Evolutionary conservation across 2,797 vertebrate species (phyloP).

Genomic region (Platyrinchus mystaceus): DNA sequence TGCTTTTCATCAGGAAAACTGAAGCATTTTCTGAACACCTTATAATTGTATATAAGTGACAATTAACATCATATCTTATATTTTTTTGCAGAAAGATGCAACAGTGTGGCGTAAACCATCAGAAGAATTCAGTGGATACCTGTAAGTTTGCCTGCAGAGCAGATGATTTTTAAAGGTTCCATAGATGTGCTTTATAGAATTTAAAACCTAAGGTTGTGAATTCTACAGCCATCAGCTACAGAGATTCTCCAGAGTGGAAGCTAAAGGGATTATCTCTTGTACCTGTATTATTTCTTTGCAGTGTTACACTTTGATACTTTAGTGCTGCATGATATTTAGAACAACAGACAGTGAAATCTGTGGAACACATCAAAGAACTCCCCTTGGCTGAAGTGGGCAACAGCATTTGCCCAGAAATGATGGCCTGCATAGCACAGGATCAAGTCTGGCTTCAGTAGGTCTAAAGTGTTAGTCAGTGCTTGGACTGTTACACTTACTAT

Average conservation of each 20-base stretch:
- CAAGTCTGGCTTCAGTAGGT: not conserved
- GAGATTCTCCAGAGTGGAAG: not conserved
- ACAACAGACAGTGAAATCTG: not conserved
- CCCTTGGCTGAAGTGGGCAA: not conserved
- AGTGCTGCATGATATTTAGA: not conserved
- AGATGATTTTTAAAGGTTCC: not conserved
- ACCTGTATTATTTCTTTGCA: not conserved
- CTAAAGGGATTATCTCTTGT: not conserved
- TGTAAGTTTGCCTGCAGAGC: constrained; percentile 77
- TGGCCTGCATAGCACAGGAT: not conserved
- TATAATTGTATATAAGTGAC: not conserved
- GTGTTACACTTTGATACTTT: not conserved
- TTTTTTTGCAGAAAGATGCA: constrained; percentile 81
- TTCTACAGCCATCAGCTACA: not conserved
- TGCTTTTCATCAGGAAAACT: not conserved
- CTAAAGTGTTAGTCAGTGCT: not conserved
- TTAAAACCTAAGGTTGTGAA: not conserved
- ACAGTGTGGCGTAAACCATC: constrained; percentile 85
- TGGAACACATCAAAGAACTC: not conserved
- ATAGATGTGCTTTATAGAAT: not conserved
- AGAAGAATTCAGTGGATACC: constrained; percentile 83
- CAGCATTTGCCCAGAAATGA: not conserved
- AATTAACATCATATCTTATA: not conserved
- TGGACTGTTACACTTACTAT: not conserved
- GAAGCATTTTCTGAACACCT: not conserved